These are phyloP conservation scores for Drosophila biarmipes DNA, from an alignment of 1,140 invertebrate genomes.

Conservation along the genomic window DNA sequence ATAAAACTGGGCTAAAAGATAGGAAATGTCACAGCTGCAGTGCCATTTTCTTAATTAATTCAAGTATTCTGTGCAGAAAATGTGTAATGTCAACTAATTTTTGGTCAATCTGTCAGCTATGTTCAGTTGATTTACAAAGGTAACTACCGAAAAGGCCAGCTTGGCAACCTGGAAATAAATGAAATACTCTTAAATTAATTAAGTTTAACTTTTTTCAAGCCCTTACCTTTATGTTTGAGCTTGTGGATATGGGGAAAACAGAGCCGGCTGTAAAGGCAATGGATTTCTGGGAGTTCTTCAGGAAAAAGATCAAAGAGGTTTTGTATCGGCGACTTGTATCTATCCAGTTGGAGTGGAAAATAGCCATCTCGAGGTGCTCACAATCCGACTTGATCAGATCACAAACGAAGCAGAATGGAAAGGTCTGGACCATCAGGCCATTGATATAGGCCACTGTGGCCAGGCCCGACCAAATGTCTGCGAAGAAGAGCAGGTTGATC, in stretches of 20 bases:
- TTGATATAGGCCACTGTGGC: conserved; percentile 22
- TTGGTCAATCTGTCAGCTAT: conserved; percentile 36
- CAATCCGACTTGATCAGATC: conserved; percentile 51
- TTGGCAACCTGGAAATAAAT: conserved; percentile 42
- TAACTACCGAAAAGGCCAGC: conserved; percentile 53
- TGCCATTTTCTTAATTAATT: not conserved
- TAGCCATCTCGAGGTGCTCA: conserved; percentile 14
- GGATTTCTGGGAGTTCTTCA: conserved; percentile 31
- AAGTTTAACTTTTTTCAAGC: no score
- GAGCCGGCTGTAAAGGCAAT: conserved; percentile 50
- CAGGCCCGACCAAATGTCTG: conserved; percentile 25
- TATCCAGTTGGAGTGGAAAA: conserved; percentile 56
- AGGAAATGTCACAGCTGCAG: no score
- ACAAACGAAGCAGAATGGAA: conserved; percentile 57
- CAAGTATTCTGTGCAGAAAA: not conserved
- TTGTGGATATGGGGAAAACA: conserved; percentile 48
- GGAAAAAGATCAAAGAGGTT: conserved; percentile 26
- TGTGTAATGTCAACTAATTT: not conserved
- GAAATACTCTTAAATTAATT: not conserved
- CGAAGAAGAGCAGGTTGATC: conserved; percentile 54
- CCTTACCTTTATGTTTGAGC: conserved; percentile 48
- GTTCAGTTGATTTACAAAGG: conserved; percentile 57
- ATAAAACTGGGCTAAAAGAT: not conserved
- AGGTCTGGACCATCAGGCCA: conserved; percentile 41
- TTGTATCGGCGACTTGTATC: conserved; percentile 35